Conservation (phyloP, 1,140 invertebrate genomes). For the Ceratina calcarata region DNA sequence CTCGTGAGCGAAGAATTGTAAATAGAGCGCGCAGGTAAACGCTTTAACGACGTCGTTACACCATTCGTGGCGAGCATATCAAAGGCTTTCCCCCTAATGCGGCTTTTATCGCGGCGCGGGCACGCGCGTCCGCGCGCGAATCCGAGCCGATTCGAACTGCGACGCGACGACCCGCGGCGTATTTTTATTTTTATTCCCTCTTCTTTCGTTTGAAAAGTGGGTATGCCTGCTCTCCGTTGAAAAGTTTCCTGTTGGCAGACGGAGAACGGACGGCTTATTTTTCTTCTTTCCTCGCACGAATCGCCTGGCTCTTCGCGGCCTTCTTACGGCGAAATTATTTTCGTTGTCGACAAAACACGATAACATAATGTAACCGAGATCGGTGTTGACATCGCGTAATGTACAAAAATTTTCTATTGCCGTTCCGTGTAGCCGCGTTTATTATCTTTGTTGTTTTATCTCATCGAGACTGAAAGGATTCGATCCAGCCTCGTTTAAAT, state of each 20-base stretch:
- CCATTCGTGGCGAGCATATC: not conserved
- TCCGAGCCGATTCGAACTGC: conserved; percentile 5
- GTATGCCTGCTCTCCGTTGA: not conserved
- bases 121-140: not conserved
- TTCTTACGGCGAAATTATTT: conserved; percentile 14
- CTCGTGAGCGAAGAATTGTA: not conserved
- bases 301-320: not conserved
- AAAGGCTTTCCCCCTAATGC: not conserved
- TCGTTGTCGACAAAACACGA: not conserved
- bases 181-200: conserved; percentile 41
- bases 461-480: not conserved
- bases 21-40: conserved; percentile 11
- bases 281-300: conserved; percentile 4
- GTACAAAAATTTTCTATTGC: not conserved
- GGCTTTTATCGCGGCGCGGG: conserved; percentile 14
- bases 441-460: too few relatives aligned
- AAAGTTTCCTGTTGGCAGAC: not conserved
- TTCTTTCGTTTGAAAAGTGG: not conserved
- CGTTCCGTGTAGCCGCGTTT: too few relatives aligned
- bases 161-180: conserved; percentile 1
- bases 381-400: not conserved
- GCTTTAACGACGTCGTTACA: conserved; percentile 12
- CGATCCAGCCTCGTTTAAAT: not conserved
- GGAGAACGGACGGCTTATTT: conserved; percentile 22
- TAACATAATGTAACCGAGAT: not conserved